These are phyloP conservation scores for Oncorhynchus mykiss DNA, from an alignment of 2,113 vertebrate genomes.

Conservation along the genomic window DNA sequence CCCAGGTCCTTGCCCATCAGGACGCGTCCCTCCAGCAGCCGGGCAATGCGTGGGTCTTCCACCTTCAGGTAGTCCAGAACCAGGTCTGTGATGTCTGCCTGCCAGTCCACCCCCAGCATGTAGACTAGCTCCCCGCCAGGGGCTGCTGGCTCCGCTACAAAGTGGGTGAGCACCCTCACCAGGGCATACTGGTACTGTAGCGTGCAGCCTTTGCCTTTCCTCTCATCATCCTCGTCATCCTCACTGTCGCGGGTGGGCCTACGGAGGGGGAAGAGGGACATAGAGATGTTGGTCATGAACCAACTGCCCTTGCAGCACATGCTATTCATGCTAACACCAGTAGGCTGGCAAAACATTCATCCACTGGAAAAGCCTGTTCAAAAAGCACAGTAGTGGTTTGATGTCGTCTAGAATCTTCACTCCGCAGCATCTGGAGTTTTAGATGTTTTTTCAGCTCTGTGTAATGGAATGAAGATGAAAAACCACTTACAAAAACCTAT, in stretches of 20 bases:
- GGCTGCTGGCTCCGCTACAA: constrained; percentile 85
- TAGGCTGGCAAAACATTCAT: no score
- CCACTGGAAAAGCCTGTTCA: no score
- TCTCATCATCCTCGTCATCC: constrained; percentile 95
- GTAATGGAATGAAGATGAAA: no score
- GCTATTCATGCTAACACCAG: no score
- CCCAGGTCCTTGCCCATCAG: constrained; percentile 87
- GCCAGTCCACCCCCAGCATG: constrained; percentile 93
- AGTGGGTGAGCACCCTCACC: constrained; percentile 92
- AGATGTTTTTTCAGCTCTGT: no score
- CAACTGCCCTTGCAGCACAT: no score
- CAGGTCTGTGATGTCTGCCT: constrained; percentile 91
- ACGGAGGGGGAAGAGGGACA: constrained; percentile 2
- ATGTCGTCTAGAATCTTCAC: no score
- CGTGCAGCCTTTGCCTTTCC: constrained; percentile 86
- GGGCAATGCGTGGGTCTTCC: constrained; percentile 85
- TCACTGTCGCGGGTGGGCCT: constrained; percentile 95
- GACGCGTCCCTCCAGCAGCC: constrained; percentile 82
- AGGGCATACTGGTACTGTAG: constrained; percentile 94
- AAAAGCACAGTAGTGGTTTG: no score
- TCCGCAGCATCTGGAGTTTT: no score
- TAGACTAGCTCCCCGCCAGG: constrained; percentile 79
- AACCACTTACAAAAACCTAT: no score
- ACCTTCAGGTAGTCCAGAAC: constrained; percentile 91
- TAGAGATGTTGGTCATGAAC: neutral